Evolutionary conservation across 2,888 invertebrate genomes (phyloP), one percentile per base, ranked within the genome.

Genomic region (Pharmacophagus antenor): DNA sequence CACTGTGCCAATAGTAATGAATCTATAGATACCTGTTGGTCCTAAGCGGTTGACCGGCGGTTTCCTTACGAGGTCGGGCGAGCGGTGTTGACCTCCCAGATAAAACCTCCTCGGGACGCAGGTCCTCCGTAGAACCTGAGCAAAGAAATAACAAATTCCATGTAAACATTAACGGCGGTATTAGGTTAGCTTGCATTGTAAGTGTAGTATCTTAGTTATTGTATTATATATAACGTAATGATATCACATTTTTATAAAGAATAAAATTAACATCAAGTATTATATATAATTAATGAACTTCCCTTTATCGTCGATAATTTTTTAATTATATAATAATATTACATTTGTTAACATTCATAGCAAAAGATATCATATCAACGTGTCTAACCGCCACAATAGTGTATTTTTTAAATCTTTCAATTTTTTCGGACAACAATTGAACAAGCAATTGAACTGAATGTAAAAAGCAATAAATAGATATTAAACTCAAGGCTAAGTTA

Each of bases 1-100:
- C n/a, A n/a, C n/a, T n/a, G n/a, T n/a, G 37, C n/a, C 6, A 6
- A 37, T n/a, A n/a, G 2, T 37, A n/a, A 10, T 1, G 10, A 31
- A 31, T 31, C 2, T 31, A 15, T n/a, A 37, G 18, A 15, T 53
- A 91, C 91, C 95, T 93, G 82, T 94, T 95, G 37, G 93, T 92
- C 63, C 94, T 92, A n/a, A 92, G 72, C n/a, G 90, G 90, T 61
- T 91, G 85, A 0, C 93, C 93, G 49, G 87, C 89, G 2, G 92
- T 86, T 73, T 94, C 94, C 77, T 94, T 94, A 69, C 93, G 93
- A 20, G 94, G 94, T 12, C 94, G 91, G 8, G 93, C 92, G 63
- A 94, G 91, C 0, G 94, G 94, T 10, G 94, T 94, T 42, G 94
- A 93, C 65, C 94, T 84, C 0, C 94, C 94, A 0, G 94, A 93